phyloP scores from a whole-genome alignment of 2,113 vertebrate genomes.

The Vimba vimba region DNA sequence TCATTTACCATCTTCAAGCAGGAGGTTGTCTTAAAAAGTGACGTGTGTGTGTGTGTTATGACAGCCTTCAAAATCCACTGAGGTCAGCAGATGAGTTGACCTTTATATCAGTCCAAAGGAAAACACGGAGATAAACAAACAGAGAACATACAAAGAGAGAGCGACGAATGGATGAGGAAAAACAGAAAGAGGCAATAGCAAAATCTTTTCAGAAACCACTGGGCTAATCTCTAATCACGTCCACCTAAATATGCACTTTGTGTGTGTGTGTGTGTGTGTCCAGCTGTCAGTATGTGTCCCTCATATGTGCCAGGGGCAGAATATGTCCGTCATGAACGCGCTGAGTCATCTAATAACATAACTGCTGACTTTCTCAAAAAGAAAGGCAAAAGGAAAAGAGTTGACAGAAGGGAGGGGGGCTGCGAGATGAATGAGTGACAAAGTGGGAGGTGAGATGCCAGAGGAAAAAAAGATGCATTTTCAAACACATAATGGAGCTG shows the following conservation, averaged over 20 bases:
- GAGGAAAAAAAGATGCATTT: neutral
- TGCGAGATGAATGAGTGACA: neutral
- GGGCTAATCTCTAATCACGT: neutral
- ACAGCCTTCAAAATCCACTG: conserved; percentile 12
- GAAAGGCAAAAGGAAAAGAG: neutral
- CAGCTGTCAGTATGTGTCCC: neutral
- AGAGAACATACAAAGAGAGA: neutral
- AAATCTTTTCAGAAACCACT: neutral
- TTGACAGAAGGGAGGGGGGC: neutral
- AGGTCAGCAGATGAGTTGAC: conserved; percentile 16
- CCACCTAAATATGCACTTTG: neutral
- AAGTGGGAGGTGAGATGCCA: neutral
- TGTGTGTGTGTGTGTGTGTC: neutral
- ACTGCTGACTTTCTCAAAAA: conserved; percentile 32
- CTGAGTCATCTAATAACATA: conserved; percentile 46
- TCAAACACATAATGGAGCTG: conserved; percentile 16
- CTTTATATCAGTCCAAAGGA: neutral
- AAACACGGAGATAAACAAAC: neutral
- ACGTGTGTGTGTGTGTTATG: conserved; percentile 6
- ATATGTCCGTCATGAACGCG: neutral
- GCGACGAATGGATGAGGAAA: neutral
- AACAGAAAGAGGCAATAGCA: neutral
- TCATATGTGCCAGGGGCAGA: neutral
- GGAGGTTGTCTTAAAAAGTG: neutral
- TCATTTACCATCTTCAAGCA: neutral